Evolutionary conservation across 2,797 vertebrate genomes (phyloP).

Genomic region (Spinibarbus caldwelli): DNA sequence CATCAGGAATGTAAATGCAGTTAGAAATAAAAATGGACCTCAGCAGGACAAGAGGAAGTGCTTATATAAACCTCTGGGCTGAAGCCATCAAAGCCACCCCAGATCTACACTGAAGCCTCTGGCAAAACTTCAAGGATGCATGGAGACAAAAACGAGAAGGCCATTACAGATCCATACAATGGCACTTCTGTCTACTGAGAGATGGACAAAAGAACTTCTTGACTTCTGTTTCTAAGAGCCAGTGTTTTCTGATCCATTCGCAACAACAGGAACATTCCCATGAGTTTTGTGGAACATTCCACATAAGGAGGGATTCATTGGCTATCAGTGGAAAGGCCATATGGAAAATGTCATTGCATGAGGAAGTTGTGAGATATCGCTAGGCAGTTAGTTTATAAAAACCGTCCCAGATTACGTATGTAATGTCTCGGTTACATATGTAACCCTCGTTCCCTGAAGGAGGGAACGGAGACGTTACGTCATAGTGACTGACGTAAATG

Average conservation of each 20-base stretch:
- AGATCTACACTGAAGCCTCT: constrained; percentile 21
- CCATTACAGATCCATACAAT: constrained; percentile 20
- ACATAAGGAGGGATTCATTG: not conserved
- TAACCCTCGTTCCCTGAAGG: no score
- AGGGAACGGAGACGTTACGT: no score
- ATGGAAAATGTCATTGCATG: constrained; percentile 4
- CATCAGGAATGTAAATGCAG: constrained; percentile 28
- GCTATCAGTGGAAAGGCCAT: not conserved
- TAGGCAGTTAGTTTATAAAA: not conserved
- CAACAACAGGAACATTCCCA: not conserved
- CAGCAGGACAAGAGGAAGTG: constrained; percentile 25
- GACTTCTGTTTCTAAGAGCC: constrained; percentile 6
- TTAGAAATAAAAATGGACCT: not conserved
- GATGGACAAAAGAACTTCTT: not conserved
- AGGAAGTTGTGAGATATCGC: not conserved
- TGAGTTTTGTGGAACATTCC: not conserved
- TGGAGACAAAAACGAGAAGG: not conserved
- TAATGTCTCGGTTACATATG: no score
- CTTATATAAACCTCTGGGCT: constrained; percentile 7
- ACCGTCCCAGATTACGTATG: no score
- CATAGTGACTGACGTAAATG: no score
- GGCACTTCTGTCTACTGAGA: not conserved
- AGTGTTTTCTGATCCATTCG: constrained; percentile 8
- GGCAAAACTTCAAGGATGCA: constrained; percentile 15
- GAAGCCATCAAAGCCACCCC: not conserved